These are phyloP conservation scores for Cavia porcellus DNA, from an alignment of 2,113 vertebrate species.

Conservation along the genomic window DNA sequence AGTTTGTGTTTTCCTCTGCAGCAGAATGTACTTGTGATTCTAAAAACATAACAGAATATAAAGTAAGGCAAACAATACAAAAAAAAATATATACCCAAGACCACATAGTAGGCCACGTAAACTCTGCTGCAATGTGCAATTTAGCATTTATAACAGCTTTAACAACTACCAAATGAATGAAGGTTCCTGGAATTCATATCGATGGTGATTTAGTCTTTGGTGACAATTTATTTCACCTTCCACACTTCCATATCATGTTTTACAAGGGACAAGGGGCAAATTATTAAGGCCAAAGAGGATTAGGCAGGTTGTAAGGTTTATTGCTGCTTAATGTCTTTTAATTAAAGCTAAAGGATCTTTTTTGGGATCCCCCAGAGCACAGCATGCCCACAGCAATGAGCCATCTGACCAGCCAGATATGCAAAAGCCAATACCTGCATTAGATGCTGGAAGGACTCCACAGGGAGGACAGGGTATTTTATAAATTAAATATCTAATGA, in stretches of 20 bases:
- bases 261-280: constrained; percentile 81
- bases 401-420: constrained; percentile 20
- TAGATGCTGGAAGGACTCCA: neutral
- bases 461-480: neutral
- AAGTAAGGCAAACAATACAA: constrained; percentile 39
- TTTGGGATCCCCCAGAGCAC: constrained; percentile 18
- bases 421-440: constrained; percentile 59
- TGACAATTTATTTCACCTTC: constrained; percentile 84
- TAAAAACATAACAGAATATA: neutral
- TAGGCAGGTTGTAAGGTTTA: constrained; percentile 76
- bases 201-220: constrained; percentile 82
- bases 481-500: constrained; percentile 34
- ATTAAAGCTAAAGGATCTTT: constrained; percentile 81
- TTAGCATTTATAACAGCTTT: constrained; percentile 78
- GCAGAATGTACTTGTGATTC: neutral
- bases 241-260: constrained; percentile 75
- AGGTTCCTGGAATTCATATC: constrained; percentile 77
- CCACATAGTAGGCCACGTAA: constrained; percentile 78
- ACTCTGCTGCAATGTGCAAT: constrained; percentile 70
- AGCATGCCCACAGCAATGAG: constrained; percentile 30
- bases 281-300: constrained; percentile 84
- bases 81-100: constrained; percentile 55
- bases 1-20: neutral
- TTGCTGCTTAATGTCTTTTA: constrained; percentile 75
- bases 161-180: constrained; percentile 77